Evolutionary conservation across 2,113 vertebrate genomes (phyloP).

Genomic region (Enhydra lutris): DNA sequence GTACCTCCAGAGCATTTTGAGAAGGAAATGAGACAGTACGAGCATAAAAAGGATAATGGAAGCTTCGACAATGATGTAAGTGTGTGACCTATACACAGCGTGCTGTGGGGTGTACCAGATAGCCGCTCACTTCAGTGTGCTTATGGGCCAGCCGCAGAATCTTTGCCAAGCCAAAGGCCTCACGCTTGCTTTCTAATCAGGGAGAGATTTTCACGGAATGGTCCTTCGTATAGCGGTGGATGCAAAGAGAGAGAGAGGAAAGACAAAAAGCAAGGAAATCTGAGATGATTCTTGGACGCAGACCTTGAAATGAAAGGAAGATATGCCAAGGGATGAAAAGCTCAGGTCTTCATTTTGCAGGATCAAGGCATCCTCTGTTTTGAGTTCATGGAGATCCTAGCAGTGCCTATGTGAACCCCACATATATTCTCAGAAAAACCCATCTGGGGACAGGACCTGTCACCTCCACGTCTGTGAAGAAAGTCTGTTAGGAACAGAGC

Average conservation of each 20-base stretch:
- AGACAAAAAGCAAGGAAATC: not conserved
- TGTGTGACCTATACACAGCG: not conserved
- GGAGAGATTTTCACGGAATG: not conserved
- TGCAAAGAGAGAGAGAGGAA: not conserved
- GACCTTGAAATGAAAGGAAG: not conserved
- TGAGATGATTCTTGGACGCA: rapidly evolving
- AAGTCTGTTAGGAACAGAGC: not conserved
- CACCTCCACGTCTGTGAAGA: not conserved
- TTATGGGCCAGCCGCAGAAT: rapidly evolving
- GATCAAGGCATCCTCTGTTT: not conserved
- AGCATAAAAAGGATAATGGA: rapidly evolving
- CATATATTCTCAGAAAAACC: rapidly evolving
- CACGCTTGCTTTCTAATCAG: not conserved
- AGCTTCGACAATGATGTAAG: too few relatives aligned
- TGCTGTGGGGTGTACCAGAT: too few relatives aligned
- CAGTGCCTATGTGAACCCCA: not conserved
- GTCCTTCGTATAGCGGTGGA: not conserved
- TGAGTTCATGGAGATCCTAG: rapidly evolving
- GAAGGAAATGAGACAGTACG: rapidly evolving
- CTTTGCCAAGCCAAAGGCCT: too few relatives aligned
- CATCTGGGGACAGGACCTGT: not conserved
- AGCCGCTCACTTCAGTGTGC: rapidly evolving
- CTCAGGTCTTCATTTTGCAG: not conserved
- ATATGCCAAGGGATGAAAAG: rapidly evolving
- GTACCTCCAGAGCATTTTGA: rapidly evolving